phyloP scores from a whole-genome alignment of 2,113 vertebrate species.

The Coracopsis vasa region DNA sequence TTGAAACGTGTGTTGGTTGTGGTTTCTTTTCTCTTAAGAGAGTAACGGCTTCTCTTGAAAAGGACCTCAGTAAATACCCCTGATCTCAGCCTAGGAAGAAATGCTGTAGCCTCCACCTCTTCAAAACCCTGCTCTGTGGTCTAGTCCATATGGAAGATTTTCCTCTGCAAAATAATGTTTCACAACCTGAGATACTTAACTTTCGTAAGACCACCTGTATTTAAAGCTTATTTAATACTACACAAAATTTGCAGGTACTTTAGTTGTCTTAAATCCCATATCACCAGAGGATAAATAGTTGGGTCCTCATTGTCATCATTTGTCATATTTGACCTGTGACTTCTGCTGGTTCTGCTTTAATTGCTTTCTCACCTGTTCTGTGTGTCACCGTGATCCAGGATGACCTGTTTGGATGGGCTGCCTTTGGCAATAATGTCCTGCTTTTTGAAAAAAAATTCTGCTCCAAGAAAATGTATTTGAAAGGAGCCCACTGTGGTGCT shows the following conservation, averaged over 20 bases:
- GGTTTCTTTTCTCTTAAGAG: background rate
- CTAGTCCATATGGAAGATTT: background rate
- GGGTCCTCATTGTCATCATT: background rate
- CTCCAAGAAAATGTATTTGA: background rate
- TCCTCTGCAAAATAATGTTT: background rate
- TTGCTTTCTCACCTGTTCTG: background rate
- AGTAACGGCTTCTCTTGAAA: background rate
- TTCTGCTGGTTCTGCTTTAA: background rate
- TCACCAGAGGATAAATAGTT: background rate
- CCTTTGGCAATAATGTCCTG: background rate
- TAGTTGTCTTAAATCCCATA: background rate
- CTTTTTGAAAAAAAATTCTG: background rate
- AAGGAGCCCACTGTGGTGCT: background rate
- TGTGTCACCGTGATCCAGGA: background rate
- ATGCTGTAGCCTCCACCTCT: background rate
- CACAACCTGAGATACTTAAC: background rate
- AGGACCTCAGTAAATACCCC: no score
- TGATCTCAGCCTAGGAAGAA: background rate
- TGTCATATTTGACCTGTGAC: background rate
- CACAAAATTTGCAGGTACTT: background rate
- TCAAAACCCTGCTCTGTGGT: background rate
- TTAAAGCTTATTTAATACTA: background rate
- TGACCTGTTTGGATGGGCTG: background rate
- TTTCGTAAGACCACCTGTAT: background rate
- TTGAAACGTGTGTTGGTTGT: background rate